phyloP scores from a whole-genome alignment of 2,113 vertebrate genomes.

The Rutilus rutilus region DNA sequence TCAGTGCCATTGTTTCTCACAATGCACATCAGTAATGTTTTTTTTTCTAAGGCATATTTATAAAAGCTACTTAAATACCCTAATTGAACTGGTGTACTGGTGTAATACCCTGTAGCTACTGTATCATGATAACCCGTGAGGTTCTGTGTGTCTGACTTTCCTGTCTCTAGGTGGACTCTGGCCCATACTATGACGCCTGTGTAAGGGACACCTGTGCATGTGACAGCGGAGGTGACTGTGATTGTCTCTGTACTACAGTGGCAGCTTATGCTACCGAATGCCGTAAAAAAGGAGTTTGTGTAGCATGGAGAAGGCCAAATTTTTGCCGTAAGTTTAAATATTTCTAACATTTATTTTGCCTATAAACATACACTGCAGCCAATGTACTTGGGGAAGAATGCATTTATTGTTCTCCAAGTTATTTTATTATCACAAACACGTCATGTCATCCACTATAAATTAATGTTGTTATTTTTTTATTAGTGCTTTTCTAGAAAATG shows the following conservation, averaged over 20 bases:
- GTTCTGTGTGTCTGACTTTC: neutral
- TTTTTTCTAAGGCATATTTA: no score
- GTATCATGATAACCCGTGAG: no score
- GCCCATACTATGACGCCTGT: constrained; percentile 84
- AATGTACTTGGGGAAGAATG: neutral
- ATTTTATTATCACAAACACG: neutral
- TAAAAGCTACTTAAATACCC: no score
- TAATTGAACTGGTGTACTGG: no score
- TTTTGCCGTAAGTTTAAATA: constrained; percentile 85
- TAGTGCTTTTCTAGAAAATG: no score
- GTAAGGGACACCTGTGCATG: constrained; percentile 88
- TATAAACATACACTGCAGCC: neutral
- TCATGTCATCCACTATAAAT: no score
- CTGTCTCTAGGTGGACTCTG: constrained; percentile 80
- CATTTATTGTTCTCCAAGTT: neutral
- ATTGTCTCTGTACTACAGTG: constrained; percentile 92
- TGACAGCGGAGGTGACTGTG: constrained; percentile 89
- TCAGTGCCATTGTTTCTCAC: no score
- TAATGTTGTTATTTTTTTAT: no score
- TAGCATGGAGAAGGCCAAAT: constrained; percentile 87
- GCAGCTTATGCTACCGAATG: constrained; percentile 90
- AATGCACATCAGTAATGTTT: no score
- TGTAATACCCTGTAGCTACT: neutral
- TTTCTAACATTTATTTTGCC: neutral
- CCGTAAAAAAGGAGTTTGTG: constrained; percentile 77